Percentiles rank a stretch among this genome's conserved stretches.
These are phyloP conservation scores for Bradynema listronoti DNA, from an alignment of 1,140 invertebrate species.

Conservation along the genomic window DNA sequence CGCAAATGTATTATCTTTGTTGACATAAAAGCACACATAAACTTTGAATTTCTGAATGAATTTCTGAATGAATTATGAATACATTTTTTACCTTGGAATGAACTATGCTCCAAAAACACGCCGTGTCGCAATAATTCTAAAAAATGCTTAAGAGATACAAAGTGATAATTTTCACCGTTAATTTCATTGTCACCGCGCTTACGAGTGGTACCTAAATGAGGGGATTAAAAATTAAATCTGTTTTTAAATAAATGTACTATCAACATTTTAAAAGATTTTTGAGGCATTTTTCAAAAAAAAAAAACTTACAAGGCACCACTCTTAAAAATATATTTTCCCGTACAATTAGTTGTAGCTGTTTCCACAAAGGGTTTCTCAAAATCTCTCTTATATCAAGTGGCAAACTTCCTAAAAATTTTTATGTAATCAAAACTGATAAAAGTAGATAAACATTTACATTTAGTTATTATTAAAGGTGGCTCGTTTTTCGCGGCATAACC, in stretches of 20 bases:
- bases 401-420: constrained; percentile 19
- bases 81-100: constrained; percentile 30
- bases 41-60: background rate
- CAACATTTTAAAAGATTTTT: constrained; percentile 15
- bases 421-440: too few relatives aligned
- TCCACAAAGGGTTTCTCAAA: constrained; percentile 16
- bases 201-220: constrained; percentile 32
- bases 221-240: constrained; percentile 19
- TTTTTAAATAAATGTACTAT: constrained; percentile 15
- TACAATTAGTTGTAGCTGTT: constrained; percentile 18
- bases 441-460: too few relatives aligned
- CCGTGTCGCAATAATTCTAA: constrained; percentile 4
- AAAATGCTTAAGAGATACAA: constrained; percentile 25
- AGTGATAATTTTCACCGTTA: constrained; percentile 30
- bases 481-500: background rate
- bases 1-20: too few relatives aligned
- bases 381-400: constrained; percentile 22
- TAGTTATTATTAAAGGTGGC: background rate
- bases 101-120: constrained; percentile 30
- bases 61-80: background rate
- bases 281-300: constrained; percentile 17
- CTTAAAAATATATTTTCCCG: constrained; percentile 30
- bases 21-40: background rate
- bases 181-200: constrained; percentile 13
- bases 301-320: constrained; percentile 24